These are phyloP conservation scores for Antennarius striatus DNA, from an alignment of 2,113 vertebrate species.

Conservation along the genomic window DNA sequence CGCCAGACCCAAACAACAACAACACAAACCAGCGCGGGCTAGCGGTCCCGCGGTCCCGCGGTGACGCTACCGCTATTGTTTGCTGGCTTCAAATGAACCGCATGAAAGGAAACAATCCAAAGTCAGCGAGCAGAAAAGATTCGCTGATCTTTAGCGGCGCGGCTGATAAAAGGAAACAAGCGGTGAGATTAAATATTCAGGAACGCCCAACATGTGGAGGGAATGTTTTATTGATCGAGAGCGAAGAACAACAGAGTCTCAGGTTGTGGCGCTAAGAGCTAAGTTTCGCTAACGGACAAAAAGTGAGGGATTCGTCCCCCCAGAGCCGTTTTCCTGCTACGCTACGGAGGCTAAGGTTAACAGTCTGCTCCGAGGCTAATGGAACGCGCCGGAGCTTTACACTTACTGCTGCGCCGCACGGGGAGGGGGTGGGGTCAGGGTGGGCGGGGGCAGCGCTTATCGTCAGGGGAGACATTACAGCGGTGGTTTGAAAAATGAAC, in stretches of 20 bases:
- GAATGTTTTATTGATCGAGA: constrained; percentile 82
- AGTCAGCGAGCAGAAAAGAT: constrained; percentile 56
- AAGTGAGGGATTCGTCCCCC: constrained; percentile 43
- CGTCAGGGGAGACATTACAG: constrained; percentile 76
- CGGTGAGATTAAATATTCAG: constrained; percentile 79
- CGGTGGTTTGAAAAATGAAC: constrained; percentile 68
- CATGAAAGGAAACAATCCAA: constrained; percentile 68
- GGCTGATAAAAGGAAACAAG: constrained; percentile 75
- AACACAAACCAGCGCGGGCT: background rate
- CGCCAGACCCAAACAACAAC: background rate
- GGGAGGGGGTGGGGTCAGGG: constrained; percentile 51
- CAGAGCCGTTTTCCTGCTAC: constrained; percentile 55
- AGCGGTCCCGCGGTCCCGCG: no score
- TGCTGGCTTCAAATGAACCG: constrained; percentile 54
- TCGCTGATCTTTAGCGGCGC: constrained; percentile 58
- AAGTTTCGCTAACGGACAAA: constrained; percentile 14
- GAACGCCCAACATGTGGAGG: constrained; percentile 51
- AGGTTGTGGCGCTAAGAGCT: constrained; percentile 65
- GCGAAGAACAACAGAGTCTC: constrained; percentile 67
- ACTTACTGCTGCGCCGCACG: constrained; percentile 47
- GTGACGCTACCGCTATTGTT: constrained; percentile 41
- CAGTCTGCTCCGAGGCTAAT: constrained; percentile 67
- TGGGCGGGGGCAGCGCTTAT: constrained; percentile 41
- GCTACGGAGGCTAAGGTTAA: constrained; percentile 65
- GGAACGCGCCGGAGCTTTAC: constrained; percentile 51